phyloP scores from a whole-genome alignment of 2,888 invertebrate species.

The Cerceris rybyensis region DNA sequence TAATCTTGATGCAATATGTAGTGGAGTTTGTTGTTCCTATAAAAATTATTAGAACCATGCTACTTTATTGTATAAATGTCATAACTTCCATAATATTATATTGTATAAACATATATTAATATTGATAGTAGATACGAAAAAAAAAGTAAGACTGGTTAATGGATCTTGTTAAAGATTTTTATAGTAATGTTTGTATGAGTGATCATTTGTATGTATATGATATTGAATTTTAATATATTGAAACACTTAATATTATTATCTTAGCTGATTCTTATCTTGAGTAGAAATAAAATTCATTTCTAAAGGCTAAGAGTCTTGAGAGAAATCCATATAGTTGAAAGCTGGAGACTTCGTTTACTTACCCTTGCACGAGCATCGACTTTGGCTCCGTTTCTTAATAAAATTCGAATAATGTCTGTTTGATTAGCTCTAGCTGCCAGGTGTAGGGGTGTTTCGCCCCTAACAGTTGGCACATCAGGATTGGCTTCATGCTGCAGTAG shows the following conservation, averaged over 20 bases:
- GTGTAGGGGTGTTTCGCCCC: conserved; percentile 98
- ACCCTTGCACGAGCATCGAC: conserved; percentile 88
- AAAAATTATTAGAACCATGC: conserved; percentile 22
- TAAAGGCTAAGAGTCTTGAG: not conserved
- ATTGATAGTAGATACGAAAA: conserved; percentile 1
- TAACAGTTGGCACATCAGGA: conserved; percentile 96
- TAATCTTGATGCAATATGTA: conserved; percentile 97
- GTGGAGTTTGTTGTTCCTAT: conserved; percentile 96
- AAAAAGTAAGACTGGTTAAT: conserved; percentile 69
- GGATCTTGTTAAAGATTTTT: conserved; percentile 57
- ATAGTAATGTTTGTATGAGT: conserved; percentile 27
- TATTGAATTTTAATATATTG: conserved; percentile 8
- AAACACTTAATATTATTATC: not conserved
- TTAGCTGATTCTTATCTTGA: not conserved
- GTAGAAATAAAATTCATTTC: not conserved
- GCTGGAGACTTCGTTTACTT: conserved; percentile 70
- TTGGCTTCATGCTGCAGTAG: conserved; percentile 96
- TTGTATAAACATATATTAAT: not conserved
- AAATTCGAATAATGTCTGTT: conserved; percentile 97
- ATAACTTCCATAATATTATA: not conserved
- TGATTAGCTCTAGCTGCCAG: conserved; percentile 98
- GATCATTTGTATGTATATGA: conserved; percentile 42
- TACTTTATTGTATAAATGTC: not conserved
- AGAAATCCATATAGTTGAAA: conserved; percentile 15
- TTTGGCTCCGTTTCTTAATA: conserved; percentile 96